These are phyloP conservation scores for Miltochrista miniata DNA, from an alignment of 2,888 invertebrate genomes.

Conservation along the genomic window DNA sequence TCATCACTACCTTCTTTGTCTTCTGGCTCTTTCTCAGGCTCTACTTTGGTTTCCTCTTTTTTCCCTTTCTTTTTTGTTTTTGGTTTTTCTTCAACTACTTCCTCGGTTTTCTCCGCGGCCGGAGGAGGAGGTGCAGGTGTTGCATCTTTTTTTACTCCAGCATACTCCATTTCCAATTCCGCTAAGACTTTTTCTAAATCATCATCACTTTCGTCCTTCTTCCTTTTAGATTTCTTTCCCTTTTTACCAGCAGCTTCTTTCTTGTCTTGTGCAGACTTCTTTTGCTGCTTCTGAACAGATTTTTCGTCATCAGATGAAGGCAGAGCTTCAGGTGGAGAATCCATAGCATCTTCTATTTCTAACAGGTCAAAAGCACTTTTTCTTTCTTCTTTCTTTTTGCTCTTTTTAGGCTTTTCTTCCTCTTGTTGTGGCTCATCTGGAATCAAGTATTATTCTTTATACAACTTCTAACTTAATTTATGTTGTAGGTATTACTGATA, in stretches of 20 bases:
- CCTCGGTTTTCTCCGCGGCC: constrained; percentile 61
- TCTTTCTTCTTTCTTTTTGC: constrained; percentile 72
- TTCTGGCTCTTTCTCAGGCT: constrained; percentile 56
- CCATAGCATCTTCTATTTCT: constrained; percentile 86
- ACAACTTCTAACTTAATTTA: no score
- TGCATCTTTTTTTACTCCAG: constrained; percentile 84
- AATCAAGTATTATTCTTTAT: no score
- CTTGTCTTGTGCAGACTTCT: constrained; percentile 67
- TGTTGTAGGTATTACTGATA: no score
- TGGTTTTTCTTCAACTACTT: constrained; percentile 65
- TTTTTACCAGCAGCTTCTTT: constrained; percentile 85
- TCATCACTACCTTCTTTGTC: constrained; percentile 78
- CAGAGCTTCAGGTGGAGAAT: constrained; percentile 68
- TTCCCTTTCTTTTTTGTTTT: constrained; percentile 72
- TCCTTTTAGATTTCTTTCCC: constrained; percentile 88
- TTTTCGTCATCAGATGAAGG: constrained; percentile 77
- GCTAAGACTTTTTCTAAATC: constrained; percentile 93
- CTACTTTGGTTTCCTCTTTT: constrained; percentile 59
- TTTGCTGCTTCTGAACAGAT: constrained; percentile 60
- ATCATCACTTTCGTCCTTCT: constrained; percentile 90
- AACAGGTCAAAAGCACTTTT: constrained; percentile 87
- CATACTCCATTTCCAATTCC: constrained; percentile 92
- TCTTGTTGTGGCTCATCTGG: constrained; percentile 74
- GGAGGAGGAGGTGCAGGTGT: constrained; percentile 66
- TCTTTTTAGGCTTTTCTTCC: constrained; percentile 75